phyloP scores from a whole-genome alignment of 2,888 invertebrate genomes.

The Hydrotaea cyrtoneurina region DNA sequence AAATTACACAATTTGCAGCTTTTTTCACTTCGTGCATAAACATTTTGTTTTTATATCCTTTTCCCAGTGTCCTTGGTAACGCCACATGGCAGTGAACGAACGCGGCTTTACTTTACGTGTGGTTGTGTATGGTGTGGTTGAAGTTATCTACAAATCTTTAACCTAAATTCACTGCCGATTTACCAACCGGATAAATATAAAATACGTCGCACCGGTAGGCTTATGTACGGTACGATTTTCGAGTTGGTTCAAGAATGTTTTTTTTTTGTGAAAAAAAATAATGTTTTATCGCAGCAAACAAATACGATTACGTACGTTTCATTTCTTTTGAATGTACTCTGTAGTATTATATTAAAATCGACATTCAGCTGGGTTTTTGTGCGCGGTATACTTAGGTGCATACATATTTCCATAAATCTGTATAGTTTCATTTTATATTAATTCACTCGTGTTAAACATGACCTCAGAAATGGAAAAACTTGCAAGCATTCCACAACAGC shows the following conservation, averaged over 20 bases:
- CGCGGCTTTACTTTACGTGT: neutral
- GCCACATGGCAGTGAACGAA: neutral
- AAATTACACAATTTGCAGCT: constrained; percentile 10
- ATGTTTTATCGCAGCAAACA: neutral
- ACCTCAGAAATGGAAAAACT: neutral
- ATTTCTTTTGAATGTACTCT: neutral
- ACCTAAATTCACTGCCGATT: constrained; percentile 14
- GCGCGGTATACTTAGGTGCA: neutral
- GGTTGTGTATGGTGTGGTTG: neutral
- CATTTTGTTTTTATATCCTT: constrained; percentile 14
- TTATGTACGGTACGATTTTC: neutral
- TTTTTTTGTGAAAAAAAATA: neutral
- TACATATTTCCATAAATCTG: neutral
- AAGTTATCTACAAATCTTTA: constrained; percentile 33
- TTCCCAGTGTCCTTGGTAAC: constrained; percentile 8
- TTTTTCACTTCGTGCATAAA: constrained; percentile 18
- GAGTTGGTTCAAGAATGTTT: neutral
- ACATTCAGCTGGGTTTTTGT: neutral
- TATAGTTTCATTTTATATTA: constrained; percentile 3
- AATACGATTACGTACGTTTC: neutral
- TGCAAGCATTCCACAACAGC: neutral
- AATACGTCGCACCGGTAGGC: neutral
- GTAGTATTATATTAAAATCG: no score
- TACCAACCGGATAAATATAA: neutral
- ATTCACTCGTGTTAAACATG: neutral